Evolutionary conservation across 2,113 vertebrate species (phyloP).

Genomic region (Erythrolamprus reginae): DNA sequence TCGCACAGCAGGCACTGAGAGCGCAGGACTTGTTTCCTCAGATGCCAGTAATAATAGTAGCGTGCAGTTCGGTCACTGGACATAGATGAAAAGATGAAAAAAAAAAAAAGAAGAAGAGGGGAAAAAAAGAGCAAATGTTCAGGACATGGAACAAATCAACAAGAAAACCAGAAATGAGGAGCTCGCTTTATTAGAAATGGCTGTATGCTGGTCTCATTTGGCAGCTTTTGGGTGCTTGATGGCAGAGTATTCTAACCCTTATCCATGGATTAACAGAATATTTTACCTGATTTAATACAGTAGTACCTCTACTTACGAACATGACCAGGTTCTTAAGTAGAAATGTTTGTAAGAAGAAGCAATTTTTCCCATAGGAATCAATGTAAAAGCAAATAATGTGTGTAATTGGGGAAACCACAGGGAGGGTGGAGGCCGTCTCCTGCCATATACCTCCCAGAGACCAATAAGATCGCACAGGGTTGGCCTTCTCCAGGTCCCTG

Average conservation of each 20-base stretch:
- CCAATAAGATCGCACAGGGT: too few species aligned
- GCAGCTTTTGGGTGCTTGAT: neutral
- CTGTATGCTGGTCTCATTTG: neutral
- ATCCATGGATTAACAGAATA: neutral
- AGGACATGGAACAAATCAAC: neutral
- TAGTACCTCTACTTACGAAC: too few species aligned
- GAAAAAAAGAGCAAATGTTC: neutral
- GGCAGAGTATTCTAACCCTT: neutral
- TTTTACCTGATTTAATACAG: neutral
- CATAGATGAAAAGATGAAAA: slow-evolving; percentile 4
- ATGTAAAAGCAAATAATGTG: too few species aligned
- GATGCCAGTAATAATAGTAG: slow-evolving; percentile 98
- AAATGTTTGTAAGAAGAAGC: too few species aligned
- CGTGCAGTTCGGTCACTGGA: slow-evolving; percentile 87
- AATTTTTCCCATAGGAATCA: too few species aligned
- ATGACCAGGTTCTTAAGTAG: too few species aligned
- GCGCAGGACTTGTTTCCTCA: slow-evolving; percentile 92
- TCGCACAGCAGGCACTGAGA: slow-evolving; percentile 91
- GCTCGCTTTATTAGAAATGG: too few species aligned
- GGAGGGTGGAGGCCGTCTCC: too few species aligned
- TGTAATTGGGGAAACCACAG: too few species aligned
- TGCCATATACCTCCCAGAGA: too few species aligned
- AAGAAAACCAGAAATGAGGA: neutral
- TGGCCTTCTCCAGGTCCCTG: too few species aligned
- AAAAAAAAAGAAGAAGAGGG: neutral